Evolutionary conservation across 2,888 invertebrate species (phyloP).

Genomic region (Tortrix viridana): DNA sequence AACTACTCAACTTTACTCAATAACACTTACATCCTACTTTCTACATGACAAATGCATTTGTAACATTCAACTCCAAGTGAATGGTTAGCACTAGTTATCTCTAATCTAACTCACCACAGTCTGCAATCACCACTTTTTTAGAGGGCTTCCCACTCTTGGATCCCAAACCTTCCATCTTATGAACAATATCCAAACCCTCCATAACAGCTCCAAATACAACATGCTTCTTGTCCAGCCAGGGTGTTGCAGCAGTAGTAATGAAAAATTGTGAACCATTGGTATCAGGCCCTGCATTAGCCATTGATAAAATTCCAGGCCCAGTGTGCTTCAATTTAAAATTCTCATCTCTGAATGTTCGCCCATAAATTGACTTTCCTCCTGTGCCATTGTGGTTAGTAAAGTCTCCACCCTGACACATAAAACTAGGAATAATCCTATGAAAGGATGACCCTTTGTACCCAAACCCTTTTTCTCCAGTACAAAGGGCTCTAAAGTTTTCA

Average conservation of each 20-base stretch:
- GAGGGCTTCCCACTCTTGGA: slow-evolving; percentile 93
- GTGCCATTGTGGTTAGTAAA: slow-evolving; percentile 97
- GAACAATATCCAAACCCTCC: slow-evolving; percentile 96
- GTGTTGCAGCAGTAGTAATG: slow-evolving; percentile 95
- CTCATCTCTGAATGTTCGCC: slow-evolving; percentile 96
- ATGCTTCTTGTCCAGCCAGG: slow-evolving; percentile 97
- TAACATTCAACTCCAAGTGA: neutral
- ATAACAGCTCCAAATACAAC: slow-evolving; percentile 97
- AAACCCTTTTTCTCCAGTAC: slow-evolving; percentile 85
- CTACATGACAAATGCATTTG: slow-evolving; percentile 22
- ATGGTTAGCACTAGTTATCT: slow-evolving; percentile 12
- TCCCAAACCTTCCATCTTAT: slow-evolving; percentile 92
- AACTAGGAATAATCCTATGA: slow-evolving; percentile 95
- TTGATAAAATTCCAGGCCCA: slow-evolving; percentile 94
- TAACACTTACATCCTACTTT: slow-evolving; percentile 9
- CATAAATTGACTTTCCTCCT: slow-evolving; percentile 98
- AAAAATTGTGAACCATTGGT: slow-evolving; percentile 99
- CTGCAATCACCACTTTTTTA: slow-evolving; percentile 91
- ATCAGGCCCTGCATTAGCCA: slow-evolving; percentile 98
- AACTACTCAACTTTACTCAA: slow-evolving; percentile 29
- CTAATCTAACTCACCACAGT: slow-evolving; percentile 91
- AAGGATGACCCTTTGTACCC: slow-evolving; percentile 96
- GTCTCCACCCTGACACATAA: slow-evolving; percentile 98
- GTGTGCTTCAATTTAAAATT: slow-evolving; percentile 97
- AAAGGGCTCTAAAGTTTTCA: slow-evolving; percentile 97